Evolutionary conservation across 2,797 vertebrate species (phyloP), one percentile per base, ranked within the genome.

Genomic region (Cephalopachus bancanus): DNA sequence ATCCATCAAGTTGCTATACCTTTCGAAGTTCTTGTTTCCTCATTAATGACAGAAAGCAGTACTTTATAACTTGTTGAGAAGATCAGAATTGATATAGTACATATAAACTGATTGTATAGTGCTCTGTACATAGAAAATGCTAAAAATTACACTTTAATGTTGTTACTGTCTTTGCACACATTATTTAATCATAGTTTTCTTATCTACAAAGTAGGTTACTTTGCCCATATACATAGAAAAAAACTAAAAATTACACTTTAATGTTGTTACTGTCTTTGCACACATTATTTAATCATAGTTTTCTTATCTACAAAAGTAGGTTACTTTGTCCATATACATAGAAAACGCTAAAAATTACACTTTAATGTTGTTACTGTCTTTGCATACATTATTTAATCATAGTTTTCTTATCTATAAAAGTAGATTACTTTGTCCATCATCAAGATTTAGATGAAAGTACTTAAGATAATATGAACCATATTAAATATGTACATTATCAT

Each of bases 341-440:
- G 62, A 64, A 64, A 64, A 64, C 24, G 62, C 62, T 64, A 95
- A 75, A 94, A 95, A 37, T 62, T 17, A 87, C 15, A 75, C 91
- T 87, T 93, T 85, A 93, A 90, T 49, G 16, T 83, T 91, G 64
- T 55, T 72, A 79, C 11, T 83, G 55, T 81, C 57, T 89, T 84
- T 88, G 12, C n/a, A 95, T 0, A 90, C 62, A 92, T 64, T 89
- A 85, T 33, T 86, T 79, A 72, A 53, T 80, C 67, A 51, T 12
- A 33, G 44, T 91, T 94, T 95, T 90, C 26, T 89, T 89, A 93
- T 90, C 75, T 75, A 86, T 2, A 94, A 93, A 84, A 78, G 75
- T 10, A 60, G 72, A 17, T 69, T 60, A 10, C 17, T 33, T 85
- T 83, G 44, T 49, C 28, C 30, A 71, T 22, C 53, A 78, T 88